These are phyloP conservation scores for Tenthredo livida DNA, from an alignment of 2,888 invertebrate genomes.

Conservation along the genomic window DNA sequence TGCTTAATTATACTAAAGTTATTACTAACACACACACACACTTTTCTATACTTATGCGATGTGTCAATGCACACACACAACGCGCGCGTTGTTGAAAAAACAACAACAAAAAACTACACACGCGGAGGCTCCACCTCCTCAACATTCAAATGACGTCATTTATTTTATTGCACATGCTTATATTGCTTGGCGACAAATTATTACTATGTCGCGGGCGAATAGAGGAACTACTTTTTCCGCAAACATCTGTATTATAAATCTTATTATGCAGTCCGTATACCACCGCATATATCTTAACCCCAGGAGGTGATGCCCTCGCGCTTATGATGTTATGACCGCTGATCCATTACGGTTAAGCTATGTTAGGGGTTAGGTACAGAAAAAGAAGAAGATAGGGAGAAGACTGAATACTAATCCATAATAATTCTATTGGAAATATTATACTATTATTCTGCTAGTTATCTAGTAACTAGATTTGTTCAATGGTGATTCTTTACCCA, in stretches of 20 bases:
- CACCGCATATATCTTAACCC: too few species aligned
- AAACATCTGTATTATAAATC: background rate
- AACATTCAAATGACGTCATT: background rate
- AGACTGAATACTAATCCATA: too few species aligned
- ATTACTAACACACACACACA: background rate
- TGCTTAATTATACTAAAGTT: background rate
- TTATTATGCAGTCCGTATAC: too few species aligned
- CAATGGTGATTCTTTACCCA: background rate
- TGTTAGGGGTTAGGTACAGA: too few species aligned
- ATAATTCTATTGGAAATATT: too few species aligned
- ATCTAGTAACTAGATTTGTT: background rate
- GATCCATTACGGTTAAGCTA: too few species aligned
- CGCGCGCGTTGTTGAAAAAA: background rate
- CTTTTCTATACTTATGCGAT: background rate
- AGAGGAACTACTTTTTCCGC: background rate
- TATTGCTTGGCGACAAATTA: background rate
- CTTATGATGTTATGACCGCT: too few species aligned
- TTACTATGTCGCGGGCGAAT: background rate
- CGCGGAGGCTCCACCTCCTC: background rate
- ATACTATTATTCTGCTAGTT: too few species aligned
- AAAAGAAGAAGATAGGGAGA: too few species aligned
- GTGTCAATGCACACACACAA: background rate
- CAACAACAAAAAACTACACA: background rate
- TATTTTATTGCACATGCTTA: background rate
- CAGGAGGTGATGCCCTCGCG: too few species aligned